These are phyloP conservation scores for Ommatoiulus sabulosus DNA, from an alignment of 2,888 invertebrate species.

Conservation along the genomic window DNA sequence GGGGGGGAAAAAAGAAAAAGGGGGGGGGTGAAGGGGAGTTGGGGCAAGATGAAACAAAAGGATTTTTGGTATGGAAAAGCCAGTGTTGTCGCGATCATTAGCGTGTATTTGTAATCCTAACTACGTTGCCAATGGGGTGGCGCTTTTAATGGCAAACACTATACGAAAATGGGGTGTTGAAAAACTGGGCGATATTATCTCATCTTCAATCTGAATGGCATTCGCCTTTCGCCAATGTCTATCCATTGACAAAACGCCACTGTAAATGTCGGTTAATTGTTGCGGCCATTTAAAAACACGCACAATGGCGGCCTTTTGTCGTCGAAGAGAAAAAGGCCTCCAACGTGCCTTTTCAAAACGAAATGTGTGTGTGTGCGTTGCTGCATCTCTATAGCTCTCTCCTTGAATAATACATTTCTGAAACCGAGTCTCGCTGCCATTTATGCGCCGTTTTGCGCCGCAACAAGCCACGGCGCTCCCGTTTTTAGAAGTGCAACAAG, in stretches of 20 bases:
- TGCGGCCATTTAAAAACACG: slow-evolving; percentile 10
- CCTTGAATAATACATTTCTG: not conserved
- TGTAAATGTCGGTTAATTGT: slow-evolving; percentile 19
- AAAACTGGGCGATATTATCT: not conserved
- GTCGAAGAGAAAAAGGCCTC: not conserved
- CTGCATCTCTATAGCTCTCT: not conserved
- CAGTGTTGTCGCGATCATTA: slow-evolving; percentile 24
- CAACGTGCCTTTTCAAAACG: not conserved
- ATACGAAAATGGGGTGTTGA: not conserved
- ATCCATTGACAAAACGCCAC: not conserved
- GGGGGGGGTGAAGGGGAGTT: not conserved
- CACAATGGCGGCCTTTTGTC: slow-evolving; percentile 13
- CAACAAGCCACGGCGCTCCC: slow-evolving; percentile 3
- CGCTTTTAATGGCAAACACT: not conserved
- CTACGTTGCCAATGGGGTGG: not conserved
- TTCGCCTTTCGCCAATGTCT: not conserved
- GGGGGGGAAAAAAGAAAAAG: not conserved
- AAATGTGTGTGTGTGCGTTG: not conserved
- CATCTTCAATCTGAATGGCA: slow-evolving; percentile 11
- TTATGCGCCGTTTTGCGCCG: not conserved
- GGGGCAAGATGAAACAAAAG: not conserved
- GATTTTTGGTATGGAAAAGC: not conserved
- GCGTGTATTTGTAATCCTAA: slow-evolving; percentile 13
- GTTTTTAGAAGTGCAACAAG: too few species aligned
- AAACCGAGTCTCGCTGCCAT: slow-evolving; percentile 4